Conservation (phyloP, 2,888 invertebrate genomes). For the Cephus runcator region DNA sequence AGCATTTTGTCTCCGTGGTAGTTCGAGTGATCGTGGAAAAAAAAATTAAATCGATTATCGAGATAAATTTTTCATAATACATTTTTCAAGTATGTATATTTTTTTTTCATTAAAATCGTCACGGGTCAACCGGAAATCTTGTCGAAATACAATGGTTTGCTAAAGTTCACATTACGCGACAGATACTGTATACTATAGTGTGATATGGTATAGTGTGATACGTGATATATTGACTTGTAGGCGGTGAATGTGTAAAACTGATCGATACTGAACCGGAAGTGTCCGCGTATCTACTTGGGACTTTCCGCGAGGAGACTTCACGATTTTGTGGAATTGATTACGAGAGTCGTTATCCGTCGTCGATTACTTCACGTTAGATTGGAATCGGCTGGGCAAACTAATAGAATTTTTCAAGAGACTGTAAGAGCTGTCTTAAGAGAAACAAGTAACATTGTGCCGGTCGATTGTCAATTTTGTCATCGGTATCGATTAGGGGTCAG, state of each 20-base stretch:
- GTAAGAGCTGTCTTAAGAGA: neutral
- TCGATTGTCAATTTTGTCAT: neutral
- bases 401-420: neutral
- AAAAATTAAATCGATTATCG: neutral
- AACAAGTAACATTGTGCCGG: neutral
- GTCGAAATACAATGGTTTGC: neutral
- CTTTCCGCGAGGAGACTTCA: neutral
- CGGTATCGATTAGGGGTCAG: neutral
- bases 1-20: neutral
- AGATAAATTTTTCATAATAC: neutral
- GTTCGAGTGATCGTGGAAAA: neutral
- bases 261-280: constrained; percentile 12
- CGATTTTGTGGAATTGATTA: neutral
- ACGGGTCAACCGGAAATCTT: neutral
- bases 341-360: neutral
- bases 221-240: neutral
- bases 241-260: constrained; percentile 14
- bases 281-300: neutral
- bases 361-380: neutral
- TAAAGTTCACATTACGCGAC: neutral
- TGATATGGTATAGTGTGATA: neutral
- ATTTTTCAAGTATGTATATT: neutral
- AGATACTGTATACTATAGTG: neutral
- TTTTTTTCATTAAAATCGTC: neutral
- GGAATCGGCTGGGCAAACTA: neutral